Evolutionary conservation across 2,113 vertebrate species (phyloP), one percentile per base, ranked within the genome.

Genomic region (Lophius piscatorius): DNA sequence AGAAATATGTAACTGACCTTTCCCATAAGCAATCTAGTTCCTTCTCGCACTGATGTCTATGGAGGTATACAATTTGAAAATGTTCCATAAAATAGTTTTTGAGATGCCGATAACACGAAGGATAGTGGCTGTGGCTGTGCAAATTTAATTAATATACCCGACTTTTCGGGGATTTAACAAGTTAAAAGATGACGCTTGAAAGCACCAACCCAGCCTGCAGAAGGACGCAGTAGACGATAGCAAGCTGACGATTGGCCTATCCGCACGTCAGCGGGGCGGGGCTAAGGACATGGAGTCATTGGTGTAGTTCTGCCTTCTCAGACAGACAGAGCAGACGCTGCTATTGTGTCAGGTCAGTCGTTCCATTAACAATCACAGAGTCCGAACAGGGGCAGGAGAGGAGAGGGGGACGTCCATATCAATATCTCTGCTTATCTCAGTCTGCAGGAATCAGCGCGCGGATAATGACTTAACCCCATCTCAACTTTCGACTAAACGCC

Each of bases 281-380:
- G 2, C 41, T 29, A 26, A 23, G 11, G 11, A 16, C 23, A 59
- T 10, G 33, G 47, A 82, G 70, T 56, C 63, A 41, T 17, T 57
- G 62, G 40, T 81, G 66, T 8, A 55, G 59, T 74, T 57, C 44
- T 3, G 26, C 17, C 6, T 22, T 22, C 26, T 23, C 49, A 14
- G 31, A 57, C 57, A 4, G 63, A 26, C 81, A 69, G 82, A 82
- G 21, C 81, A 72, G 83, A 82, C 70, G 80, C 79, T 55, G 78
- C 77, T 56, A 59, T 76, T 57, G 60, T 67, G 60, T 82, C 74
- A 70, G 38, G 67, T 72, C 76, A 61, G 56, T 61, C 51, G 7
- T 62, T 64, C 57, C 72, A 44, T 68, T 48, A 70, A 68, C 57
- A 79, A 83, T 48, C 72, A 46, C 39, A 22, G 9, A 75, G 31